Evolutionary conservation across 2,113 vertebrate genomes (phyloP).

Genomic region (Mola mola): DNA sequence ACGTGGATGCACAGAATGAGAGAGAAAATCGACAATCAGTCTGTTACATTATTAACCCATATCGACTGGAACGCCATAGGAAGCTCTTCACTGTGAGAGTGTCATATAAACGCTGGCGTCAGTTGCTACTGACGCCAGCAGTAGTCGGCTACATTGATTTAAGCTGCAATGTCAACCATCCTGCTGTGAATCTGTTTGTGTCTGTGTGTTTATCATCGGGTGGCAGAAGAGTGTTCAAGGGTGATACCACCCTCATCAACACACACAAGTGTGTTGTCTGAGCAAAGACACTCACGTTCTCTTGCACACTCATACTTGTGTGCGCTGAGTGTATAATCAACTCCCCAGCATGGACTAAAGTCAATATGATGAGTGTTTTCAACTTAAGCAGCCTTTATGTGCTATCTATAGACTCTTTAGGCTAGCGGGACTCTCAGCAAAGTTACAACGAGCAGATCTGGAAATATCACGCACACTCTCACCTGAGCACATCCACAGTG

Average conservation of each 20-base stretch:
- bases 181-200: conserved; percentile 39
- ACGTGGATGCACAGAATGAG: conserved; percentile 26
- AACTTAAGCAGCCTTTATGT: conserved; percentile 39
- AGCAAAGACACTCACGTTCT: too few relatives aligned
- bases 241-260: conserved; percentile 47
- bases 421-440: not conserved
- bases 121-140: conserved; percentile 68
- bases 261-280: conserved; percentile 24
- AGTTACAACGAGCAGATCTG: conserved; percentile 6
- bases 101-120: conserved; percentile 67
- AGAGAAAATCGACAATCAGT: conserved; percentile 48
- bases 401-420: conserved; percentile 17
- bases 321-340: conserved; percentile 3
- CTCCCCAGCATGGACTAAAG: conserved; percentile 45
- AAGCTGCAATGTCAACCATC: conserved; percentile 71
- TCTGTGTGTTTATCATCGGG: conserved; percentile 13
- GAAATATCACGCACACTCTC: not conserved
- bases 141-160: conserved; percentile 66
- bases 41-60: conserved; percentile 71
- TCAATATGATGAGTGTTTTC: conserved; percentile 52
- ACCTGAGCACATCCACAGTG: conserved; percentile 1
- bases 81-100: conserved; percentile 68
- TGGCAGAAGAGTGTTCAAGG: conserved; percentile 36
- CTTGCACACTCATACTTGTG: too few relatives aligned
- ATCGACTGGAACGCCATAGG: conserved; percentile 70